Base-by-base conservation (phyloP, 2,797 vertebrate species). In the Moxostoma hubbsi region DNA sequence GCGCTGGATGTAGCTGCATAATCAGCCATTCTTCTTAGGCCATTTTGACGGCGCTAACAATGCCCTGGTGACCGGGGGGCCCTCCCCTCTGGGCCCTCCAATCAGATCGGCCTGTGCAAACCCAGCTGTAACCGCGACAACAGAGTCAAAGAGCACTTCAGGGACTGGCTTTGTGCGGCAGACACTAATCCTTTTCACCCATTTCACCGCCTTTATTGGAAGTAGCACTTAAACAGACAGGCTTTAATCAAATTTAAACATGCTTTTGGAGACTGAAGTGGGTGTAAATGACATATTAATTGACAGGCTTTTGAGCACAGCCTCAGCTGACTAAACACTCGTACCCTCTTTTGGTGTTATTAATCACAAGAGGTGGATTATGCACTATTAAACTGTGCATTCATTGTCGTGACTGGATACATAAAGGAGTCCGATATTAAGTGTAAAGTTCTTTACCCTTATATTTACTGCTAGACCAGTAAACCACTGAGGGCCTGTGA, bases 11-110 rank as follows among this genome's bases (percentile, higher is more conserved):
- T 95, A 94, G 93, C 95, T 94, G 94, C 93, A 95, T 96, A 97
- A 96, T 96, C 95, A 96, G 95, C 95, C 93, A 95, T 98, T 98
- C 95, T 97, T 96, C 93, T 95, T 68, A 83, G 84, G 91, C 94
- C 93, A 95, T 94, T 97, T 93, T 96, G 90, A 92, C 95, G 93
- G 91, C 93, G 82, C 93, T 96, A 96, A 97, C 94, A 96, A 96
- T 95, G 93, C 95, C 91, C 85, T 85, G 87, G 95, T 91, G 94
- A 92, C 94, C 92, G 88, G 91, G 92, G 90, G 88, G 87, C 90
- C 92, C 94, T 93, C 94, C 89, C 87, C 92, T 92, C 89, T 88
- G 94, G 93, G 94, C 90, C 90, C 94, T 93, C 92, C 90, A 94
- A 94, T 94, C 90, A 81, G 90, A 88, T 78, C 90, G 92, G 93